phyloP scores from a whole-genome alignment of 2,113 vertebrate species.

The Mionectes macconnelli region DNA sequence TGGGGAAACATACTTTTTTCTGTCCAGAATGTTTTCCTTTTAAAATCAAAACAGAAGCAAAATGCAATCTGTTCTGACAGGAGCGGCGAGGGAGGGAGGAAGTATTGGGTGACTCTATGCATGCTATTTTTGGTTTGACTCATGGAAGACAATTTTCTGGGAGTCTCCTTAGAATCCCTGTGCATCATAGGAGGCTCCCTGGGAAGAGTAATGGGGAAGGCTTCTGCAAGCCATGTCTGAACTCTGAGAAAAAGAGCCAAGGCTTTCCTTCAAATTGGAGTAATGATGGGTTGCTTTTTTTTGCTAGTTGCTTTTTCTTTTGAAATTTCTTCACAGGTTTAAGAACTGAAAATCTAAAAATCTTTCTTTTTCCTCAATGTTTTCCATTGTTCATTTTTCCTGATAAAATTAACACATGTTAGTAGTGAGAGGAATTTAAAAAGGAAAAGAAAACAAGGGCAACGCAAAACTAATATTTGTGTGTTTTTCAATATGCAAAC shows the following conservation, averaged over 20 bases:
- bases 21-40: not conserved
- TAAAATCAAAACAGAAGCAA: not conserved
- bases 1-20: not conserved
- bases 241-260: not conserved
- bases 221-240: not conserved
- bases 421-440: not conserved
- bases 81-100: not conserved
- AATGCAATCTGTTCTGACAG: slow-evolving; percentile 1
- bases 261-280: not conserved
- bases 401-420: not conserved
- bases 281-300: not conserved
- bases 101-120: not conserved
- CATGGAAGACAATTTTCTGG: not conserved
- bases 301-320: not conserved
- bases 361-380: not conserved
- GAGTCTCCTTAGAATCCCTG: not conserved
- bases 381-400: not conserved
- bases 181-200: not conserved
- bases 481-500: not conserved
- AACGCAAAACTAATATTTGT: not conserved
- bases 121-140: not conserved
- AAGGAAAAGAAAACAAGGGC: not conserved
- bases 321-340: not conserved
- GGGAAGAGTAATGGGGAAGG: not conserved
- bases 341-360: not conserved